Evolutionary conservation across 2,888 invertebrate genomes (phyloP).

Genomic region (Heteromurus nitidus): DNA sequence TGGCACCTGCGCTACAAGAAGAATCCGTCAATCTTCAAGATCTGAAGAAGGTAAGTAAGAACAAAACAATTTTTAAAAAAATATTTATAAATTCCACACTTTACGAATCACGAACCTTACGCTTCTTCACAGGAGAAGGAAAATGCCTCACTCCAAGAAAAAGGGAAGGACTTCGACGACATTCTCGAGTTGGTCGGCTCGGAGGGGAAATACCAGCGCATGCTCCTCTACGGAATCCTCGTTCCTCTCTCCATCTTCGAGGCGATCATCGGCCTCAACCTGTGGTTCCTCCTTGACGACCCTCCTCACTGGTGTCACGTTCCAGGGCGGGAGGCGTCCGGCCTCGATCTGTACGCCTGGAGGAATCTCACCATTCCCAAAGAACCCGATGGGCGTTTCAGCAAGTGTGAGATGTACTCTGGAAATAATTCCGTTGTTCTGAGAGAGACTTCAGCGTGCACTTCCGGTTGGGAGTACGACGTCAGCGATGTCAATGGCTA

Average conservation of each 20-base stretch:
- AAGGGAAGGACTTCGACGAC: slow-evolving; percentile 77
- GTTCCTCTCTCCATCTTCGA: slow-evolving; percentile 76
- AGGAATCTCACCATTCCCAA: slow-evolving; percentile 78
- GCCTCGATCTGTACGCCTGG: slow-evolving; percentile 78
- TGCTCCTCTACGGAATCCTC: slow-evolving; percentile 77
- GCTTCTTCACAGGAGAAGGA: too few species aligned
- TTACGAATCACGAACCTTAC: too few species aligned
- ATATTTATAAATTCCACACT: too few species aligned
- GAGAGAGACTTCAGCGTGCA: too few species aligned
- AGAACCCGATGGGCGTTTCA: slow-evolving; percentile 56
- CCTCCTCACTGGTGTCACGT: slow-evolving; percentile 80
- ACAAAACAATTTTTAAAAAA: too few species aligned
- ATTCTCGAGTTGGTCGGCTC: slow-evolving; percentile 78
- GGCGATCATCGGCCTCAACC: slow-evolving; percentile 78
- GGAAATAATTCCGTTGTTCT: slow-evolving; percentile 29
- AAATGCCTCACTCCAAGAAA: too few species aligned
- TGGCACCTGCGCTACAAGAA: too few species aligned
- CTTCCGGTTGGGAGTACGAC: slow-evolving; percentile 79
- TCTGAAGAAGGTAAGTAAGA: too few species aligned
- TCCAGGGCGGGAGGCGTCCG: slow-evolving; percentile 76
- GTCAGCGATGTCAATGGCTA: slow-evolving; percentile 77
- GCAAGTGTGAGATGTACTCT: slow-evolving; percentile 66
- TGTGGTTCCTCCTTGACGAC: slow-evolving; percentile 78
- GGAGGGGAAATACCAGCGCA: slow-evolving; percentile 78
- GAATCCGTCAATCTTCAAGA: too few species aligned